Evolutionary conservation across 2,113 vertebrate species (phyloP).

Genomic region (Gymnobelideus leadbeateri): DNA sequence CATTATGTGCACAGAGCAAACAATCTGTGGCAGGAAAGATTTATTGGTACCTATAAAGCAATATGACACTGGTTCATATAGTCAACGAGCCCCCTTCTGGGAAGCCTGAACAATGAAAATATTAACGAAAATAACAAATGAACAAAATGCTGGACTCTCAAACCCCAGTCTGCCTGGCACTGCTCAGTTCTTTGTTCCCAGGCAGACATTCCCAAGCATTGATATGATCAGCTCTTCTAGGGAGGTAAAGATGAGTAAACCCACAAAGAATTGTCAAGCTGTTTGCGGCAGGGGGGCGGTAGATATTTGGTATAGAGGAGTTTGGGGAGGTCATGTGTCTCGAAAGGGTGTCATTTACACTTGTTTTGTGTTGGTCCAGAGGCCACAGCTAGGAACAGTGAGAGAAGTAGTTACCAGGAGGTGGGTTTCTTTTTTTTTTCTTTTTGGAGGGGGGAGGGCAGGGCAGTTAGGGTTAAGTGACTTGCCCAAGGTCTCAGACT

Average conservation of each 20-base stretch:
- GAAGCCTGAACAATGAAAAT: neutral
- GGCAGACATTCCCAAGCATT: neutral
- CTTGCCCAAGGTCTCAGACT: too few species aligned
- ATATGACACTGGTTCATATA: neutral
- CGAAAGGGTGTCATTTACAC: neutral
- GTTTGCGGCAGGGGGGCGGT: too few species aligned
- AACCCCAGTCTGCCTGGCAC: neutral
- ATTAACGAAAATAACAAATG: neutral
- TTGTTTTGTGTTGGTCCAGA: neutral
- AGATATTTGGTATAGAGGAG: neutral
- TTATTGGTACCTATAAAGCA: neutral
- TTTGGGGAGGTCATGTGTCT: neutral
- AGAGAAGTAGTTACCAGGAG: too few species aligned
- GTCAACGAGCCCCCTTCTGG: neutral
- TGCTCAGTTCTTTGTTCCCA: neutral
- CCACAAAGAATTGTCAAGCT: neutral
- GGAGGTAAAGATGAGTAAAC: neutral
- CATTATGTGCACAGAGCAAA: neutral
- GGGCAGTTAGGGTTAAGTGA: too few species aligned
- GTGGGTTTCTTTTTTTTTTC: too few species aligned
- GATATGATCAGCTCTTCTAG: neutral
- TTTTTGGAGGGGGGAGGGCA: too few species aligned
- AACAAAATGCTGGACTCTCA: neutral
- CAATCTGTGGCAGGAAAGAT: neutral
- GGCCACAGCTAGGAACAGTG: neutral